Conservation (phyloP, 1,140 invertebrate genomes). For the Drosophila ogumai region DNA sequence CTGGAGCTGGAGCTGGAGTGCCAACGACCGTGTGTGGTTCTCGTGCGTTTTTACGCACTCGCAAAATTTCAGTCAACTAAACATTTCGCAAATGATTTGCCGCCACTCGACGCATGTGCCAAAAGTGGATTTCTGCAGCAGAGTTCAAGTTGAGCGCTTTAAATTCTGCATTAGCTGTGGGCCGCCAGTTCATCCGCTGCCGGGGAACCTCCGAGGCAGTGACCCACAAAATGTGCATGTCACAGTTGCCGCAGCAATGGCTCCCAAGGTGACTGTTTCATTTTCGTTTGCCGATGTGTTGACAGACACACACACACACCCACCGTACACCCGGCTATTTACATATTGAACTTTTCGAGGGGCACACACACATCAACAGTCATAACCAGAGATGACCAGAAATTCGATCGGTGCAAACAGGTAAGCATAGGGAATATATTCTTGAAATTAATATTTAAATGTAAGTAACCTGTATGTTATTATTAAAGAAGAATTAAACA, state of each 20-base stretch:
- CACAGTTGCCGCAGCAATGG: conserved; percentile 73
- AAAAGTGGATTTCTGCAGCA: conserved; percentile 25
- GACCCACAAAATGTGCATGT: conserved; percentile 74
- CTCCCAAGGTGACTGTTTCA: conserved; percentile 80
- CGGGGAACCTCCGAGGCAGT: conserved; percentile 38
- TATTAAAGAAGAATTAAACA: too few relatives aligned
- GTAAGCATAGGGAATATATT: neutral
- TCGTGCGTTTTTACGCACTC: conserved; percentile 38
- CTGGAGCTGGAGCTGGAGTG: neutral
- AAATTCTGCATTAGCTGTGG: conserved; percentile 49
- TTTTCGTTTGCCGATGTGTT: conserved; percentile 77
- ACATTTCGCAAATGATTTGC: conserved; percentile 48
- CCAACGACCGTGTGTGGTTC: conserved; percentile 16
- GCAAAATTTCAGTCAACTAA: conserved; percentile 25
- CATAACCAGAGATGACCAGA: conserved; percentile 21
- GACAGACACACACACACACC: conserved; percentile 58
- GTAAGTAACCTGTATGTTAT: too few relatives aligned
- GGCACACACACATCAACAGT: conserved; percentile 19
- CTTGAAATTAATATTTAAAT: neutral
- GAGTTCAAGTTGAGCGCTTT: conserved; percentile 46
- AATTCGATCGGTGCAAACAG: too few relatives aligned
- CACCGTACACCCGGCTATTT: conserved; percentile 27
- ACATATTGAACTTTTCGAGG: conserved; percentile 51
- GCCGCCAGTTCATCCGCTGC: conserved; percentile 17
- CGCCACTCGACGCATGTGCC: conserved; percentile 27